A percentile compares a stretch with the other conserved stretches of the same genome.
Evolutionary conservation across 2,113 vertebrate species (phyloP).

Genomic region (Acanthisitta chloris): DNA sequence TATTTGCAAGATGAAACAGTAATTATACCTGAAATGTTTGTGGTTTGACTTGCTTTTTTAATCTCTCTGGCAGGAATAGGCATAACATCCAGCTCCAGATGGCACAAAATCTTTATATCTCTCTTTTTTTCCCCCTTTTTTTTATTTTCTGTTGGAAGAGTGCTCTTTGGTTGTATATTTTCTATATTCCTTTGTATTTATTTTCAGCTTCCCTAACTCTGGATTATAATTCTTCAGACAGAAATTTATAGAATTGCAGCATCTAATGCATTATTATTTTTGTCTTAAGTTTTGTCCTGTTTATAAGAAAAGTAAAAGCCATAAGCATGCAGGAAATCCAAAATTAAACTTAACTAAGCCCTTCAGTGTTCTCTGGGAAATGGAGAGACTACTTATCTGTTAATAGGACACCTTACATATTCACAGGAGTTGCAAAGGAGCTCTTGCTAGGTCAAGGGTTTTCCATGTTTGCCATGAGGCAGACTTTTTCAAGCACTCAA

Average conservation of each 20-base stretch:
- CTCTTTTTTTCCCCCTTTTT: not conserved
- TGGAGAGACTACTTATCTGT: not conserved
- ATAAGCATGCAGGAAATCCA: not conserved
- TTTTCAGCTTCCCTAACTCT: not conserved
- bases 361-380: not conserved
- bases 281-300: not conserved
- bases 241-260: conserved; percentile 13
- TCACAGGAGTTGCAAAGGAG: not conserved
- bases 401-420: not conserved
- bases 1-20: not conserved
- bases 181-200: not conserved
- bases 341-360: not conserved
- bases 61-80: not conserved
- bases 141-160: not conserved
- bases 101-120: not conserved
- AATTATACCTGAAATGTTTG: not conserved
- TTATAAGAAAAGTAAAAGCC: not conserved
- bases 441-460: not conserved
- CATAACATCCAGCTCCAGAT: not conserved
- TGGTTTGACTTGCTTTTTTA: not conserved
- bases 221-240: not conserved
- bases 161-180: not conserved
- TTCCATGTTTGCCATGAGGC: not conserved
- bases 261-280: conserved; percentile 17
- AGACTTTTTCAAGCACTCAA: not conserved